Evolutionary conservation across 2,797 vertebrate genomes (phyloP).

Genomic region (Meda fulgida): DNA sequence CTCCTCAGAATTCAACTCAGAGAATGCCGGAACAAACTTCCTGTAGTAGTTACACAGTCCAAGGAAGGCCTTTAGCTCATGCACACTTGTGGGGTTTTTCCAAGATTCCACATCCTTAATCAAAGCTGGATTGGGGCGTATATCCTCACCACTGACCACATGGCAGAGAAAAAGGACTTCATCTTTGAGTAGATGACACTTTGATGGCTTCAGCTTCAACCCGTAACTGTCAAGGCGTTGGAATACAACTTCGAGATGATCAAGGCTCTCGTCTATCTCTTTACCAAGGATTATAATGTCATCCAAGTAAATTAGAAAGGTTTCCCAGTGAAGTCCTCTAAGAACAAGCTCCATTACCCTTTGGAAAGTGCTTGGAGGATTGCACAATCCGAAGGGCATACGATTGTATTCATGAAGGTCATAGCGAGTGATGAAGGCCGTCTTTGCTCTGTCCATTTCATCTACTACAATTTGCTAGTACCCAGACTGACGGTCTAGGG

Average conservation of each 20-base stretch:
- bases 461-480: not conserved
- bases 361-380: conserved; percentile 43
- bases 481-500: not conserved
- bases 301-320: conserved; percentile 67
- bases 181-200: conserved; percentile 34
- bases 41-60: no score
- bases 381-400: conserved; percentile 50
- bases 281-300: conserved; percentile 73
- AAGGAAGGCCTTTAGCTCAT: no score
- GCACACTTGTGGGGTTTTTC: no score
- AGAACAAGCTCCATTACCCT: conserved; percentile 70
- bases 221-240: not conserved
- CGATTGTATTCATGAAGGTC: conserved; percentile 60
- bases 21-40: no score
- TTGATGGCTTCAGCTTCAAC: conserved; percentile 6
- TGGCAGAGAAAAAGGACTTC: conserved; percentile 27
- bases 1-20: no score
- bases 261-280: conserved; percentile 63
- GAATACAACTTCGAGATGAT: not conserved
- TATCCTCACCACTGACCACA: conserved; percentile 56
- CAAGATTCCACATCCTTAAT: not conserved
- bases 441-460: conserved; percentile 60
- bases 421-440: conserved; percentile 45
- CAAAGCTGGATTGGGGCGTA: not conserved
- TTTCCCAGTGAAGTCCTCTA: conserved; percentile 68